These are phyloP conservation scores for Zaprionus bogoriensis DNA, from an alignment of 2,888 invertebrate genomes.

Conservation along the genomic window DNA sequence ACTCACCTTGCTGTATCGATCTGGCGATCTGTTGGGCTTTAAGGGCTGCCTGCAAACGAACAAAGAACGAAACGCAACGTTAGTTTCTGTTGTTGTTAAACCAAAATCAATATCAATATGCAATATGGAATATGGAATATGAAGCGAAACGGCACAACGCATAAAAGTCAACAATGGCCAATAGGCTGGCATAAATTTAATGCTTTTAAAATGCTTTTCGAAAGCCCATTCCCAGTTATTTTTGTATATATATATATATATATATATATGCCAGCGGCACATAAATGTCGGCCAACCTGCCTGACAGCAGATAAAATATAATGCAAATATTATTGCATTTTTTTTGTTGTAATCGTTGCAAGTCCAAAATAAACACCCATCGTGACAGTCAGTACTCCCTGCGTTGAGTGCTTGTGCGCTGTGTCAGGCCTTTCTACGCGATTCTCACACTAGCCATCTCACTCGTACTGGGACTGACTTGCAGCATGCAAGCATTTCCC, in stretches of 20 bases:
- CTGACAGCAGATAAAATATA: conserved; percentile 59
- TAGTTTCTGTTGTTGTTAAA: conserved; percentile 55
- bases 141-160: conserved; percentile 29
- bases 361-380: conserved; percentile 33
- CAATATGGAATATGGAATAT: conserved; percentile 50
- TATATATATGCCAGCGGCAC: conserved; percentile 1
- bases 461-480: conserved; percentile 11
- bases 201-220: conserved; percentile 62
- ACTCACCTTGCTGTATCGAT: conserved; percentile 57
- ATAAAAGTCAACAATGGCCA: conserved; percentile 49
- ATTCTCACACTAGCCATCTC: conserved; percentile 40
- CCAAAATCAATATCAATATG: conserved; percentile 63
- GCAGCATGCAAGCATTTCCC: conserved; percentile 27
- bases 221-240: conserved; percentile 31
- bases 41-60: conserved; percentile 24
- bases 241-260: not conserved
- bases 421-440: conserved; percentile 34
- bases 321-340: conserved; percentile 53
- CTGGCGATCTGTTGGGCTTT: conserved; percentile 24
- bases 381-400: conserved; percentile 18
- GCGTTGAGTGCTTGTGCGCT: conserved; percentile 24
- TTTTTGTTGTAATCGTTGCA: conserved; percentile 40
- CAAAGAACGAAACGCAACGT: conserved; percentile 19
- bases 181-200: conserved; percentile 55
- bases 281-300: conserved; percentile 30